phyloP scores from a whole-genome alignment of 2,888 invertebrate genomes.

The Lasioglossum villosulum region DNA sequence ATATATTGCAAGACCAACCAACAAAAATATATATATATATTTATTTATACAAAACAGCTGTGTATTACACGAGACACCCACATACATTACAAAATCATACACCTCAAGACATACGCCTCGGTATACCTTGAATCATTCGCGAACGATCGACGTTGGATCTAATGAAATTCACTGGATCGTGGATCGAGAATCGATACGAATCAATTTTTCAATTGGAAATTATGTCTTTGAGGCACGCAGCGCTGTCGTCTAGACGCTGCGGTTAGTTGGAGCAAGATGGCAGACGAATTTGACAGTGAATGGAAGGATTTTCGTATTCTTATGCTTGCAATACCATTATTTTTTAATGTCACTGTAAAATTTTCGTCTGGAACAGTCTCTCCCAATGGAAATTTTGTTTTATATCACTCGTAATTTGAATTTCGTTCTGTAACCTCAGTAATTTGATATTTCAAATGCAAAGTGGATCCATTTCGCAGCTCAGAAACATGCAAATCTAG shows the following conservation, averaged over 20 bases:
- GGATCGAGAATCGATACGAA: neutral
- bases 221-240: neutral
- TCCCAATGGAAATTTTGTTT: neutral
- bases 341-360: neutral
- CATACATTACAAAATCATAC: slow-evolving; percentile 31
- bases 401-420: neutral
- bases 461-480: neutral
- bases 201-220: neutral
- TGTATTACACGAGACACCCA: slow-evolving; percentile 40
- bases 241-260: neutral
- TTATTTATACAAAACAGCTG: slow-evolving; percentile 54
- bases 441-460: neutral
- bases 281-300: neutral
- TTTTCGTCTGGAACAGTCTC: neutral
- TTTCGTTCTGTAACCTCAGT: neutral
- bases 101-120: neutral
- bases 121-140: slow-evolving; percentile 25
- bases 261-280: neutral
- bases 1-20: slow-evolving; percentile 12
- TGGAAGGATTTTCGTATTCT: neutral
- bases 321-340: neutral
- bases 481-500: neutral
- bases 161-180: neutral
- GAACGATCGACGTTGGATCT: slow-evolving; percentile 68
- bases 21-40: slow-evolving; percentile 48